Base-by-base conservation (phyloP, 1,140 invertebrate genomes). In the Oreohelix idahoensis region DNA sequence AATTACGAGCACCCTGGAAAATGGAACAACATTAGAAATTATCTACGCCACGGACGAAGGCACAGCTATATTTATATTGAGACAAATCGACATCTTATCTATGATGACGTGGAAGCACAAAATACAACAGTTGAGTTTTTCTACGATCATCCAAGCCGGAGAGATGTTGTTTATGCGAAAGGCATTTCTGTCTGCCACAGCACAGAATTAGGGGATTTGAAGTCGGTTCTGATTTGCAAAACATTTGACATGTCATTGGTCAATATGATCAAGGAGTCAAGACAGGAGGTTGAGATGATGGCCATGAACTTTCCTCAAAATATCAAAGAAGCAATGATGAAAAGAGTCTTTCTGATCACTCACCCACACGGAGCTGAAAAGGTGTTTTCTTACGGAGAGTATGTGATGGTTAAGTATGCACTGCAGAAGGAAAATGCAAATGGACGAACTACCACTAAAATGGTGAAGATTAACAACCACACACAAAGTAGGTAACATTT, bases 351-450 rank as follows among this genome's bases (percentile, higher is more conserved):
- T 51, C 4, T 76, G 38, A 53, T 76, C 29, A 45, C n/a, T 35
- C 74, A 76, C 32, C 74, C 74, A n/a, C 74, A 76, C 32, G 74
- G 74, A 10, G n/a, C 4, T 11, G 74, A 76, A 29, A 76, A 76
- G 36, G 39, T 49, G 0, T 76, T 76, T 13, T 76, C 74, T 76
- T 76, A 53, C 32, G 74, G 74, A 13, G 74, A 76, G 38, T 76
- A 39, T 32, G 74, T 76, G 45, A 26, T 29, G 15, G 74, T 76
- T 8, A 76, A 76, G 23, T 76, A 76, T 35, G 32, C 4, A 42
- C 17, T 73, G 36, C 17, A 58, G 17, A 39, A 42, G 71, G 29
- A 29, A 11, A 66, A 2, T 29, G 11, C 8, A 1, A 23, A 29
- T 32, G 63, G 29, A 2, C 63, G 17, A 8, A 17, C 8, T 5